Evolutionary conservation across 2,113 vertebrate genomes (phyloP).

Genomic region (Catharus bicknelli): DNA sequence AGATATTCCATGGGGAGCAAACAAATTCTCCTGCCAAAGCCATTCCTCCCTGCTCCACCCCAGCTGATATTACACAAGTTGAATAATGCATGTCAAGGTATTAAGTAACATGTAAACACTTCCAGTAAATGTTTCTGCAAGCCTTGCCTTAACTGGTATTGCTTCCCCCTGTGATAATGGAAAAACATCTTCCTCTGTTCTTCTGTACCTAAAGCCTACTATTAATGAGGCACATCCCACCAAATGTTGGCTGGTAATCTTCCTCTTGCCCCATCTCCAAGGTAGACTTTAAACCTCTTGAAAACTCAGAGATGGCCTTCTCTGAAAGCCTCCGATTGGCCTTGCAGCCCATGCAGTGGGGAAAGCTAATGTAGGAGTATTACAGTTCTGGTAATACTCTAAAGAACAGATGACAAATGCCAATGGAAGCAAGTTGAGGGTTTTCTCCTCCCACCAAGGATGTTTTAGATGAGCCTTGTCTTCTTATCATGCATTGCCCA

Average conservation of each 20-base stretch:
- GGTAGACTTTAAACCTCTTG: background rate
- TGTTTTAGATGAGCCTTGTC: background rate
- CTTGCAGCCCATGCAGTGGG: background rate
- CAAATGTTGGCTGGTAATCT: background rate
- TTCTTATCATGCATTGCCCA: background rate
- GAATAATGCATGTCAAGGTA: constrained; percentile 60
- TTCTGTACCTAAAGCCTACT: background rate
- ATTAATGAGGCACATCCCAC: background rate
- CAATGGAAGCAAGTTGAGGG: background rate
- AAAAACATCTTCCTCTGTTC: background rate
- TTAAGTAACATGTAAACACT: constrained; percentile 60
- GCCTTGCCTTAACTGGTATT: constrained; percentile 20
- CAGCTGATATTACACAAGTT: constrained; percentile 34
- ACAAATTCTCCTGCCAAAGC: constrained; percentile 26
- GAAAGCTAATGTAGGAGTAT: background rate
- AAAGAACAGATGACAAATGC: background rate
- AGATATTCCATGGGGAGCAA: constrained; percentile 42
- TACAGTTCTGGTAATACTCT: background rate
- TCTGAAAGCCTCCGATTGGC: background rate
- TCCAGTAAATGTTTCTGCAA: constrained; percentile 48
- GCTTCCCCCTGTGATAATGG: background rate
- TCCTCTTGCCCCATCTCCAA: background rate
- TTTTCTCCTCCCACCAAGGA: background rate
- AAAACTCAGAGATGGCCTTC: background rate
- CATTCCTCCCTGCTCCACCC: constrained; percentile 43